These are phyloP conservation scores for Mystacides longicornis DNA, from an alignment of 2,888 invertebrate species.

Conservation along the genomic window DNA sequence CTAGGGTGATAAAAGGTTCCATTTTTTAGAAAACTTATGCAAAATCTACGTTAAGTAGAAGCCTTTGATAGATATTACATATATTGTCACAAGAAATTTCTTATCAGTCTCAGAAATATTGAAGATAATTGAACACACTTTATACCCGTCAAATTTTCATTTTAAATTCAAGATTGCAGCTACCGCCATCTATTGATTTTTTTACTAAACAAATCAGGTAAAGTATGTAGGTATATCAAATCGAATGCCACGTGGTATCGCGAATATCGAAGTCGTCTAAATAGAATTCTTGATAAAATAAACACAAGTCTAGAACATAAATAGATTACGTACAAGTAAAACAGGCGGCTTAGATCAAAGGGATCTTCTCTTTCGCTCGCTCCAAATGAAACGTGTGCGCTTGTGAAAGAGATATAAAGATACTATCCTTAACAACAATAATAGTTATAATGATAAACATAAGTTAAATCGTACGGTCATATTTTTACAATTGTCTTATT, in stretches of 20 bases:
- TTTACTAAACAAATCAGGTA: too few species aligned
- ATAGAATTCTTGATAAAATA: background rate
- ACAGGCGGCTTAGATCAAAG: slow-evolving; percentile 27
- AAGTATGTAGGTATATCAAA: too few species aligned
- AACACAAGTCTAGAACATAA: slow-evolving; percentile 17
- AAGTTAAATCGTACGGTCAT: background rate
- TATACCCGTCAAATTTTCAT: too few species aligned
- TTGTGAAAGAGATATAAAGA: background rate
- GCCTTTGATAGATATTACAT: too few species aligned
- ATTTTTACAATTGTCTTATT: background rate
- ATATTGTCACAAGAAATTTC: background rate
- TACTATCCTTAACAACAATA: background rate
- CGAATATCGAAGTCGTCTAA: background rate
- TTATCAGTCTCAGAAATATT: background rate
- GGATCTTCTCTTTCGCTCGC: slow-evolving; percentile 27
- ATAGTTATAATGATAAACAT: background rate
- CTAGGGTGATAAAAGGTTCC: too few species aligned
- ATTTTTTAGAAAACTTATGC: too few species aligned
- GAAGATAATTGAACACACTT: background rate
- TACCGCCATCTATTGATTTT: too few species aligned
- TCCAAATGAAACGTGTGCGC: background rate
- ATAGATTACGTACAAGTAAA: slow-evolving; percentile 26
- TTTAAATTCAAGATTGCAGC: too few species aligned
- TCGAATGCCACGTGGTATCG: too few species aligned
- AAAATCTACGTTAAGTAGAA: too few species aligned